Conservation (phyloP, 2,113 vertebrate species). For the Eubucco bourcierii region DNA sequence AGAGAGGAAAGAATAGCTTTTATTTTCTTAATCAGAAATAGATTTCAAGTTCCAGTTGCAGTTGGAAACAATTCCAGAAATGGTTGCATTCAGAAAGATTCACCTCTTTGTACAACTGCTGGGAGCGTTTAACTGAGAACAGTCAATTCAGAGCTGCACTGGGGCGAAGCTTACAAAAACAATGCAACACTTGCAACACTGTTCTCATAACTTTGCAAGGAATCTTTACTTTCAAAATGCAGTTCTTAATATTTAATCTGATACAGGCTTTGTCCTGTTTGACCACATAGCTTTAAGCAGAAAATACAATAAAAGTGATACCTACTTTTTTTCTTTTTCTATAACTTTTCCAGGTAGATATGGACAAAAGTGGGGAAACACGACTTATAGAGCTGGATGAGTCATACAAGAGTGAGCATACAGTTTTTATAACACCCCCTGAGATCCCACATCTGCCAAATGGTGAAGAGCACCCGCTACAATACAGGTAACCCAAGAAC, state of each 20-base stretch:
- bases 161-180: not conserved
- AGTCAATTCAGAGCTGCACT: not conserved
- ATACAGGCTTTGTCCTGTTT: not conserved
- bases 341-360: slow-evolving; percentile 83
- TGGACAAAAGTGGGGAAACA: slow-evolving; percentile 86
- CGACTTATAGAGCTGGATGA: slow-evolving; percentile 95
- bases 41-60: not conserved
- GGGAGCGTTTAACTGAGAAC: not conserved
- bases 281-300: not conserved
- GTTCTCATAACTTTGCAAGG: not conserved
- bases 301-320: not conserved
- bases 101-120: not conserved
- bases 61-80: not conserved
- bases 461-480: slow-evolving; percentile 90
- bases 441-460: slow-evolving; percentile 91
- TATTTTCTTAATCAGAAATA: not conserved
- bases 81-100: not conserved
- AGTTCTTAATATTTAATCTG: not conserved
- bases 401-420: slow-evolving; percentile 95
- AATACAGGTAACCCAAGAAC: slow-evolving; percentile 85
- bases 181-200: accelerated
- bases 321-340: not conserved
- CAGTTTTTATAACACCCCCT: slow-evolving; percentile 95
- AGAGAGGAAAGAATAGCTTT: not conserved
- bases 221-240: not conserved